Percentiles rank a stretch among this genome's conserved stretches.
Conservation (phyloP, 2,797 vertebrate genomes). For the Erpetoichthys calabaricus region DNA sequence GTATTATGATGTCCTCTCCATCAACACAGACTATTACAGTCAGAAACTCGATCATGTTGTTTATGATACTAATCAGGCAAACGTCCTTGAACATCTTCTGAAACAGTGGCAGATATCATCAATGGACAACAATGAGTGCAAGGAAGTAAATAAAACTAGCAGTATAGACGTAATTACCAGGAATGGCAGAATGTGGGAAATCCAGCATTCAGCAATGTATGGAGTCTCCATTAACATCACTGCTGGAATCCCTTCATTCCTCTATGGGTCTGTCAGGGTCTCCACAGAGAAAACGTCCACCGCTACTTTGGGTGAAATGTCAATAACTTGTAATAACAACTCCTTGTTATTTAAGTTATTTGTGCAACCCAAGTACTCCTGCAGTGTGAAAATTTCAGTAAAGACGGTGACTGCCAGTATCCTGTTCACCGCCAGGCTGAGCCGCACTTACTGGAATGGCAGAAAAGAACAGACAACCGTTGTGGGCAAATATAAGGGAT, state of each 20-base stretch:
- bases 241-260: conserved; percentile 37
- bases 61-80: conserved; percentile 36
- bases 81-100: conserved; percentile 39
- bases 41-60: conserved; percentile 45
- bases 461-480: conserved; percentile 41
- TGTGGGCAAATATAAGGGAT: conserved; percentile 34
- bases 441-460: conserved; percentile 36
- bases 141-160: conserved; percentile 35
- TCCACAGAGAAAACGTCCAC: conserved; percentile 39
- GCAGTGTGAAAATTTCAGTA: conserved; percentile 42
- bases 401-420: conserved; percentile 43
- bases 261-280: conserved; percentile 29
- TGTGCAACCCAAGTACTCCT: conserved; percentile 41
- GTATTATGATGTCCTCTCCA: conserved; percentile 41
- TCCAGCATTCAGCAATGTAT: conserved; percentile 37
- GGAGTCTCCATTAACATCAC: conserved; percentile 39
- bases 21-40: conserved; percentile 40
- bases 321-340: conserved; percentile 33
- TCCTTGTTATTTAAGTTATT: conserved; percentile 30
- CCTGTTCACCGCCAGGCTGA: conserved; percentile 39
- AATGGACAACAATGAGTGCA: conserved; percentile 44
- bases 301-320: conserved; percentile 38
- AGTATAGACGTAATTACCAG: conserved; percentile 37
- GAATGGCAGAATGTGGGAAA: conserved; percentile 38
- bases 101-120: conserved; percentile 36